These are phyloP conservation scores for Psylliodes chrysocephalus DNA, from an alignment of 2,888 invertebrate genomes.

Conservation along the genomic window DNA sequence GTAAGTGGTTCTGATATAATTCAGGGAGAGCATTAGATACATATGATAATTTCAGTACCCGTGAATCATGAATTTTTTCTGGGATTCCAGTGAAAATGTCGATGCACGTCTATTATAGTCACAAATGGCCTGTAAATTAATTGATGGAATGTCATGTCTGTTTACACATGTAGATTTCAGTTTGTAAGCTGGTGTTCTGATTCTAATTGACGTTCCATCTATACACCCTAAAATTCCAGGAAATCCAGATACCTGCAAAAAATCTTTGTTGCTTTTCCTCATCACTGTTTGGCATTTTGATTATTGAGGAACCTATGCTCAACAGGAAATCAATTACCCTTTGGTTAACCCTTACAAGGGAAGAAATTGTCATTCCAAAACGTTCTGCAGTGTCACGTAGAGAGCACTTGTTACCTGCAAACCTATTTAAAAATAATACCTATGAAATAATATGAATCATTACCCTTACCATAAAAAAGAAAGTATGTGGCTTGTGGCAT, in stretches of 20 bases:
- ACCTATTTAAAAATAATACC: background rate
- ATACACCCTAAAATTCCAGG: too few species aligned
- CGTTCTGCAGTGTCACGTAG: constrained; percentile 3
- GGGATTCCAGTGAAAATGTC: too few species aligned
- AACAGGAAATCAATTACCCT: background rate
- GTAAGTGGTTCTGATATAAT: background rate
- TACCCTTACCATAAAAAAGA: background rate
- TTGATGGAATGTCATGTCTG: too few species aligned
- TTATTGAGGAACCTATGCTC: background rate
- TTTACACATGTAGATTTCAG: too few species aligned
- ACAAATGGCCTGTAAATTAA: too few species aligned
- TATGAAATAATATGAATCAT: too few species aligned
- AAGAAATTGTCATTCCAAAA: constrained; percentile 8
- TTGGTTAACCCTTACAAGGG: constrained; percentile 9
- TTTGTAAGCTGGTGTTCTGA: constrained; percentile 6
- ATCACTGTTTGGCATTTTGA: background rate
- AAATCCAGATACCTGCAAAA: too few species aligned
- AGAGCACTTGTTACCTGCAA: constrained; percentile 13
- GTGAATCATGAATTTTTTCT: constrained; percentile 3
- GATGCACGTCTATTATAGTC: too few species aligned
- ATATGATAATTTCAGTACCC: background rate
- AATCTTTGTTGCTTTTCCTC: background rate
- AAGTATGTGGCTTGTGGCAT: constrained; percentile 2
- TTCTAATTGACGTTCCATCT: too few species aligned
- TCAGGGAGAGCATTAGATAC: background rate